phyloP scores from a whole-genome alignment of 2,888 invertebrate genomes.

The Strigamia crassipes region DNA sequence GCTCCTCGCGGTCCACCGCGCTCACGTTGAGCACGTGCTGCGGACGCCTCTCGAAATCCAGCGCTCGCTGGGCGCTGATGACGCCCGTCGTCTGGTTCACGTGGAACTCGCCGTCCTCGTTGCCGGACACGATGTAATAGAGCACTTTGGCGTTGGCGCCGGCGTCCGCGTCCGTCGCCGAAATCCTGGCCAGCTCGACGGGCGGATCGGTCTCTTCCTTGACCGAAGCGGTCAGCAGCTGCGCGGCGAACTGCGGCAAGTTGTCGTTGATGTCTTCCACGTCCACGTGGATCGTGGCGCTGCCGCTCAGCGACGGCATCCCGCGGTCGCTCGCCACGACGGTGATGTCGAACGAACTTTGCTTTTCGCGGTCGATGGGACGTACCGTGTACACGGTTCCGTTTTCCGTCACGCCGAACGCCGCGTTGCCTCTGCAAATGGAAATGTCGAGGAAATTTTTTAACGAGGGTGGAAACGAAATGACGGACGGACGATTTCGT shows the following conservation, averaged over 20 bases:
- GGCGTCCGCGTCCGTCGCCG: slow-evolving; percentile 70
- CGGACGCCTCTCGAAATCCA: slow-evolving; percentile 53
- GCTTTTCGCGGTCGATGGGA: slow-evolving; percentile 48
- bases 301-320: slow-evolving; percentile 59
- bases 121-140: slow-evolving; percentile 67
- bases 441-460: neutral
- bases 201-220: slow-evolving; percentile 48
- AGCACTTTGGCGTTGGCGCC: slow-evolving; percentile 74
- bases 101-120: slow-evolving; percentile 54
- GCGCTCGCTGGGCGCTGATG: slow-evolving; percentile 52
- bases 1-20: slow-evolving; percentile 53
- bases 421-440: slow-evolving; percentile 36
- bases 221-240: slow-evolving; percentile 56
- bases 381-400: slow-evolving; percentile 47
- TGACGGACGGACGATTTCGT: neutral
- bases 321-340: slow-evolving; percentile 48
- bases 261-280: slow-evolving; percentile 81
- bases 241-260: slow-evolving; percentile 83
- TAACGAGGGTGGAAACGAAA: neutral
- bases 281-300: slow-evolving; percentile 74
- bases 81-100: slow-evolving; percentile 54
- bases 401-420: slow-evolving; percentile 47
- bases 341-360: slow-evolving; percentile 44
- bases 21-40: slow-evolving; percentile 54
- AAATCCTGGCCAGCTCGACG: slow-evolving; percentile 43